These are phyloP conservation scores for Calycopis cecrops DNA, from an alignment of 1,140 invertebrate species.

Conservation along the genomic window DNA sequence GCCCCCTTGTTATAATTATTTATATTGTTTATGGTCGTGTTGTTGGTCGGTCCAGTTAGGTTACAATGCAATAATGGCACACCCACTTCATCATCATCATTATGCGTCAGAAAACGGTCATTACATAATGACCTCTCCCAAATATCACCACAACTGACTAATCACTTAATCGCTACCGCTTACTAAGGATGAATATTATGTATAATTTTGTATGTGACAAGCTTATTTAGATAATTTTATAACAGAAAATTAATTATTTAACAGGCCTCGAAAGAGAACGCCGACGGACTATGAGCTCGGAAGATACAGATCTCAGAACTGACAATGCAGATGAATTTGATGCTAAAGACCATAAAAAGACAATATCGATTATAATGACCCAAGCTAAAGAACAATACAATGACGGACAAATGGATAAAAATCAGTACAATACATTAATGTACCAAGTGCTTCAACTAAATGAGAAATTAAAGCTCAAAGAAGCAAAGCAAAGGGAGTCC, in stretches of 20 bases:
- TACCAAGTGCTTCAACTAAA: slow-evolving; percentile 87
- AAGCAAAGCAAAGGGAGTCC: slow-evolving; percentile 82
- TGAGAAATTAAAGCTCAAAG: slow-evolving; percentile 85
- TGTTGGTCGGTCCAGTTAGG: too few species aligned
- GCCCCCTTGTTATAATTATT: too few species aligned
- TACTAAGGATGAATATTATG: too few species aligned
- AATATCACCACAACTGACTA: too few species aligned
- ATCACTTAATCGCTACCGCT: too few species aligned
- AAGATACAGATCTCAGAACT: slow-evolving; percentile 71
- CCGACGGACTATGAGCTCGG: slow-evolving; percentile 54
- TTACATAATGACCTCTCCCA: too few species aligned
- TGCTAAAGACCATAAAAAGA: slow-evolving; percentile 76
- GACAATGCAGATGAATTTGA: slow-evolving; percentile 76
- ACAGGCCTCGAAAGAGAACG: slow-evolving; percentile 58
- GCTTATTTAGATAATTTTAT: slow-evolving; percentile 6
- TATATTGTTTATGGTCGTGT: too few species aligned
- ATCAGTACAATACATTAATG: slow-evolving; percentile 87
- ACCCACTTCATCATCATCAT: too few species aligned
- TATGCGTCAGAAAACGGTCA: too few species aligned
- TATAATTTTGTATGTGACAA: neutral
- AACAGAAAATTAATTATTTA: slow-evolving; percentile 18
- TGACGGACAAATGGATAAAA: slow-evolving; percentile 84
- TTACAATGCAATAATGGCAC: too few species aligned
- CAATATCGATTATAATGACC: slow-evolving; percentile 86
- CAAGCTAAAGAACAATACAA: slow-evolving; percentile 88